Base-by-base conservation (phyloP, 1,140 invertebrate genomes). In the Parapsyche elsis region DNA sequence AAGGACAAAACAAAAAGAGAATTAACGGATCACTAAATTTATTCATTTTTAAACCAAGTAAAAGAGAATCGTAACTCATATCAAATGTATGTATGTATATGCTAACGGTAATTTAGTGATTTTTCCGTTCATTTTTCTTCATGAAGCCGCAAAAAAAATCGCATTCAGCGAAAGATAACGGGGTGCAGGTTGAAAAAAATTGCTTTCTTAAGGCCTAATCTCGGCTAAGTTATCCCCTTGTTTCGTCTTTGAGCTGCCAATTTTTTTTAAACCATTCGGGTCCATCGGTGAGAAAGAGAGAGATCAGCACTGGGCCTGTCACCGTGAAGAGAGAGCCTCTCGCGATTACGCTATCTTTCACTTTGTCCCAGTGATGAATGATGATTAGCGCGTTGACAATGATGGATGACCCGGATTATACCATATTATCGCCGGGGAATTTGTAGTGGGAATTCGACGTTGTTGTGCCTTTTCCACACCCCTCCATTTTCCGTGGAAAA, bases 331-430 rank as follows among this genome's bases (percentile, higher is more conserved):
- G 30, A 67, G 64, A 67, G 64, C 21, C 64, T 26, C 64, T 67
- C 64, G 64, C 64, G 21, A 67, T 67, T 67, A 26, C 64, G 64
- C 64, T 67, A 67, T 67, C 64, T 67, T 67, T 67, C 64, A 67
- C 64, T 67, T 67, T 67, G 64, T 67, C 64, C 71, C 71, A 21
- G 79, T 71, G 59, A 80, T 80, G 74, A 80, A 77, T 67, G 71
- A 71, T 57, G 76, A 71, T 78, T 76, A 73, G 67, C 61, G 44
- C 44, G 49, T 16, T 78, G 80, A 81, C 80, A 81, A 78, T 74
- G 76, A 78, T 78, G n/a, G 76, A 78, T 74, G 71, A 73, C 44
- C 71, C 71, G 71, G 71, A 46, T 49, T 73, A 73, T 73, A 21
- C 45, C 38, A 16, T 49, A 73, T 49, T 73, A 73, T 73, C 38